Evolutionary conservation across 2,797 vertebrate genomes (phyloP).

Genomic region (Gymnoscopelus braueri): DNA sequence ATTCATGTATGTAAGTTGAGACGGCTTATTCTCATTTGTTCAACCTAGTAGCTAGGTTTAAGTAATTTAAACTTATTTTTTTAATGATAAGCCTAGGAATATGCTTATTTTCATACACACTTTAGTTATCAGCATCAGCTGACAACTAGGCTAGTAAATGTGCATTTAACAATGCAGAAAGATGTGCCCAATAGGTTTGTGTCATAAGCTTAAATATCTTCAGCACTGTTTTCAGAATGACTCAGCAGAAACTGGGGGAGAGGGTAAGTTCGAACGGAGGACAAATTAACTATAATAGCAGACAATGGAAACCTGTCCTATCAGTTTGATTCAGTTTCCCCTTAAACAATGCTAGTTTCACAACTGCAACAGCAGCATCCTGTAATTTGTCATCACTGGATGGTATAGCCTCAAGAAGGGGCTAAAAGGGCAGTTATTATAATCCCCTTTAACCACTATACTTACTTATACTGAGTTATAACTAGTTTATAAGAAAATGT

Average conservation of each 20-base stretch:
- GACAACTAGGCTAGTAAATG: too few relatives aligned
- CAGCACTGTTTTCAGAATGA: conserved; percentile 56
- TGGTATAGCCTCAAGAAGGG: not conserved
- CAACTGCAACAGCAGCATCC: conserved; percentile 16
- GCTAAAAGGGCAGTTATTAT: not conserved
- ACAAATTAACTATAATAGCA: conserved; percentile 8
- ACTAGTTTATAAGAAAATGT: not conserved
- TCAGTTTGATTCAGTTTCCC: conserved; percentile 50
- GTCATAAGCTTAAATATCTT: not conserved
- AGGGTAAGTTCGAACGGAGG: conserved; percentile 20
- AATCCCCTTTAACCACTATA: not conserved
- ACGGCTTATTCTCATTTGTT: too few relatives aligned
- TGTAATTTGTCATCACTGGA: too few relatives aligned
- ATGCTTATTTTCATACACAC: too few relatives aligned
- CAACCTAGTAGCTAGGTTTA: too few relatives aligned
- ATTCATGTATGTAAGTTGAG: too few relatives aligned
- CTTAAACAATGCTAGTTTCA: conserved; percentile 40
- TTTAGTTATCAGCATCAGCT: too few relatives aligned
- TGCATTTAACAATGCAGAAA: too few relatives aligned
- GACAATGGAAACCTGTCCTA: conserved; percentile 52
- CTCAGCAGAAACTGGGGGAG: conserved; percentile 55
- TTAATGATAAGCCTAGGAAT: too few relatives aligned
- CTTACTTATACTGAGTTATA: not conserved
- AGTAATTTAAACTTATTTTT: too few relatives aligned
- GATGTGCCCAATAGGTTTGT: not conserved